Percentiles rank a stretch among this genome's conserved stretches.
Evolutionary conservation across 2,797 vertebrate species (phyloP).

Genomic region (Mormyrops attenuatus): DNA sequence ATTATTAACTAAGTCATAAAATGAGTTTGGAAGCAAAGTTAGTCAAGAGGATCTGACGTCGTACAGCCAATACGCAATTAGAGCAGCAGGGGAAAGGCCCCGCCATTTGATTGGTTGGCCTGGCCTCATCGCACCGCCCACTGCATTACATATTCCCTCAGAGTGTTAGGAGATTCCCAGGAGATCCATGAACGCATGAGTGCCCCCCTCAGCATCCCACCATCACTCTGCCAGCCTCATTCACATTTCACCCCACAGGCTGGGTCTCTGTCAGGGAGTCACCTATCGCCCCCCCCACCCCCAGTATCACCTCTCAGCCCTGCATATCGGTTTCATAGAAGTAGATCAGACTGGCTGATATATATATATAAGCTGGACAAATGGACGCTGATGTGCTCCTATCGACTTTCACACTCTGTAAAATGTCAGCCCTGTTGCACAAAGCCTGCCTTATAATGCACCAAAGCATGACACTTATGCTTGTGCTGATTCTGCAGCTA

Average conservation of each 20-base stretch:
- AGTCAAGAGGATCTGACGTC: background rate
- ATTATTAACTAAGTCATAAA: conserved; percentile 11
- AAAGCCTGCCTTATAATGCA: background rate
- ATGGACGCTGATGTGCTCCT: background rate
- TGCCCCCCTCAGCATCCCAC: background rate
- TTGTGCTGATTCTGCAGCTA: background rate
- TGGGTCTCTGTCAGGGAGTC: background rate
- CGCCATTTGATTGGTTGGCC: conserved; percentile 8
- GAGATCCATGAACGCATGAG: conserved; percentile 5
- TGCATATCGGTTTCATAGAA: background rate
- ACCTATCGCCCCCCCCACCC: background rate
- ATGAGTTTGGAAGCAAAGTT: conserved; percentile 15
- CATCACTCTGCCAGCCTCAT: background rate
- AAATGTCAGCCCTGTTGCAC: background rate
- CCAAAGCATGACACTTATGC: background rate
- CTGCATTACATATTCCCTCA: conserved; percentile 20
- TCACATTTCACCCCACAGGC: background rate
- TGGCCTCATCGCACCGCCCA: background rate
- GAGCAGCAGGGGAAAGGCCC: background rate
- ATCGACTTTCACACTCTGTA: background rate
- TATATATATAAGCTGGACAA: background rate
- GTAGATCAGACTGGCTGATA: background rate
- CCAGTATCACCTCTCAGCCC: background rate
- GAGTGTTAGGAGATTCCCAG: background rate
- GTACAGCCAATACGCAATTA: background rate